Evolutionary conservation across 2,797 vertebrate genomes (phyloP).

Genomic region (Myotis pilosus): DNA sequence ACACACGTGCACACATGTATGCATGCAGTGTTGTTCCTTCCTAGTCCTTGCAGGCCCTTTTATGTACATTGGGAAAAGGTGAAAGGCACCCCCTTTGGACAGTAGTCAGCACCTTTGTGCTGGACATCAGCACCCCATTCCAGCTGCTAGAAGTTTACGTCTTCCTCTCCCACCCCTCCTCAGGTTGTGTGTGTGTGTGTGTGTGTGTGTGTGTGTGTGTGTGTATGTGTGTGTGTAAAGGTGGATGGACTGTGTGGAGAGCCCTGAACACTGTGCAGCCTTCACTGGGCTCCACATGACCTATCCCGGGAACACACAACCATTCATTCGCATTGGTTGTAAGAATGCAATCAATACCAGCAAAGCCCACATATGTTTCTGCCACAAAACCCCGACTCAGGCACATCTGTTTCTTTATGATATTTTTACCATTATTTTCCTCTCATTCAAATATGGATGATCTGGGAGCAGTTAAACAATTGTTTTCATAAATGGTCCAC

Average conservation of each 20-base stretch:
- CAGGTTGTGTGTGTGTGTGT: accelerated
- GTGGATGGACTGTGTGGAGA: accelerated
- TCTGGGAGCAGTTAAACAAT: not conserved
- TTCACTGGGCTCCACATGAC: not conserved
- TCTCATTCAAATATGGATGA: not conserved
- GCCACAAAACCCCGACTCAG: conserved; percentile 53
- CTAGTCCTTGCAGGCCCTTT: too few species aligned
- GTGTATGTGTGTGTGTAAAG: accelerated
- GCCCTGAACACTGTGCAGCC: not conserved
- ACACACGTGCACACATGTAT: accelerated
- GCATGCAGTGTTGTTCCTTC: accelerated
- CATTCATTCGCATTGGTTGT: conserved; percentile 63
- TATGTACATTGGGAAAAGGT: not conserved
- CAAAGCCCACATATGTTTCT: conserved; percentile 63
- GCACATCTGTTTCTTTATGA: conserved; percentile 38
- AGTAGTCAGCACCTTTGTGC: not conserved
- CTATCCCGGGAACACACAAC: conserved; percentile 9
- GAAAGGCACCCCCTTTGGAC: not conserved
- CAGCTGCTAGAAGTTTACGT: accelerated
- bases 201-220: accelerated
- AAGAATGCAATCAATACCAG: conserved; percentile 62
- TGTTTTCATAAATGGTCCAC: not conserved
- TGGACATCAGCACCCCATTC: accelerated
- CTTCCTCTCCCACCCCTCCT: accelerated
- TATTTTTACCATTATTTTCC: conserved; percentile 19